Evolutionary conservation across 2,797 vertebrate species (phyloP).

Genomic region (Orientallactaga sibirica): DNA sequence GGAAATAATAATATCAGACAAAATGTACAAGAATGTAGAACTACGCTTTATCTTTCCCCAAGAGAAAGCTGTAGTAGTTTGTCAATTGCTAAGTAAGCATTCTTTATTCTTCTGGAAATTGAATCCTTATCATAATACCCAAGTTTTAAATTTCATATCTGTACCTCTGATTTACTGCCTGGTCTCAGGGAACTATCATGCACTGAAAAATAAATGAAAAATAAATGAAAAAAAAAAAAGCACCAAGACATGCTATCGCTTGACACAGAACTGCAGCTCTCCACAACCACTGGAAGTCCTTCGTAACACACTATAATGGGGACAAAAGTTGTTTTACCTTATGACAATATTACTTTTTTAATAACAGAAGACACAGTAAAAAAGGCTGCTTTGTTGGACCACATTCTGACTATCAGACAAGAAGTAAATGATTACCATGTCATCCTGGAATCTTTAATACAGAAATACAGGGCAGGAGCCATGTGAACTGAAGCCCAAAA

Average conservation of each 20-base stretch:
- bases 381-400: slow-evolving; percentile 59
- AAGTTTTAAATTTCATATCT: background rate
- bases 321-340: slow-evolving; percentile 36
- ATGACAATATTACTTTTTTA: slow-evolving; percentile 48
- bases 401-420: slow-evolving; percentile 49
- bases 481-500: slow-evolving; percentile 40
- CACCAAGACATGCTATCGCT: background rate
- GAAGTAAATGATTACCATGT: slow-evolving; percentile 37
- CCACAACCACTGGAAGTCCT: slow-evolving; percentile 40
- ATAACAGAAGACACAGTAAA: slow-evolving; percentile 40
- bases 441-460: slow-evolving; percentile 49
- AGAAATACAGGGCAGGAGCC: slow-evolving; percentile 48
- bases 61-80: background rate
- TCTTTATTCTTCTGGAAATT: slow-evolving; percentile 43
- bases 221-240: background rate
- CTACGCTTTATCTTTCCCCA: background rate
- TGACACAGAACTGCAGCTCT: slow-evolving; percentile 48
- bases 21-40: slow-evolving; percentile 20
- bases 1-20: slow-evolving; percentile 16
- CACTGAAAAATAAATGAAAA: background rate
- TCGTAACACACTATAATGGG: slow-evolving; percentile 5
- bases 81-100: background rate
- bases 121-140: background rate
- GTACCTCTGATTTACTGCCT: background rate
- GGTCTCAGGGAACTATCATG: background rate